phyloP scores from a whole-genome alignment of 2,113 vertebrate genomes.

The Propithecus coquereli region DNA sequence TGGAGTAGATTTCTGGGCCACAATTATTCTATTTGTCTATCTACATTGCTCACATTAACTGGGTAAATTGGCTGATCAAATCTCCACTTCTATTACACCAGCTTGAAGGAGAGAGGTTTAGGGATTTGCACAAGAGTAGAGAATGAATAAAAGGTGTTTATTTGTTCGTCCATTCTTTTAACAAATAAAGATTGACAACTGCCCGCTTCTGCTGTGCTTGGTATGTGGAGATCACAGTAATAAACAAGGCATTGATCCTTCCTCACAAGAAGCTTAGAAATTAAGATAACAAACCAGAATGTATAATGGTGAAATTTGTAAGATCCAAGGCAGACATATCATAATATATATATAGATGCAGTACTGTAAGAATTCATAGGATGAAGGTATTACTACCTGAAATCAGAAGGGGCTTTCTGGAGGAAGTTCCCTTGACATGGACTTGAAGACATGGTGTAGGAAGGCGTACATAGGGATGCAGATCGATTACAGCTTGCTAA shows the following conservation, averaged over 20 bases:
- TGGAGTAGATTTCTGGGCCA: slow-evolving; percentile 42
- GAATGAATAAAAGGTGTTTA: slow-evolving; percentile 17
- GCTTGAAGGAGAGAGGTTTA: not conserved
- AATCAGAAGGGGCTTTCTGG: not conserved
- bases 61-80: slow-evolving; percentile 48
- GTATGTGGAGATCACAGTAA: not conserved
- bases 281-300: not conserved
- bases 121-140: not conserved
- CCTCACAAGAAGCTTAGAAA: not conserved
- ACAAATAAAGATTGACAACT: slow-evolving; percentile 23
- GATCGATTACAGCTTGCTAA: not conserved
- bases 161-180: not conserved
- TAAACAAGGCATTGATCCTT: not conserved
- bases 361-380: not conserved
- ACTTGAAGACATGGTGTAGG: not conserved
- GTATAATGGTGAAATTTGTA: not conserved
- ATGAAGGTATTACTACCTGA: not conserved
- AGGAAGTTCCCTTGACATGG: not conserved
- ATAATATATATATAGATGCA: not conserved
- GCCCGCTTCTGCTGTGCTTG: not conserved
- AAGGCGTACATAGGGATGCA: not conserved
- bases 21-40: slow-evolving; percentile 50
- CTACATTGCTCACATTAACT: slow-evolving; percentile 37
- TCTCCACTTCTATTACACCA: slow-evolving; percentile 20
- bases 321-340: not conserved